Evolutionary conservation across 2,113 vertebrate genomes (phyloP).

Genomic region (Cebus imitator): DNA sequence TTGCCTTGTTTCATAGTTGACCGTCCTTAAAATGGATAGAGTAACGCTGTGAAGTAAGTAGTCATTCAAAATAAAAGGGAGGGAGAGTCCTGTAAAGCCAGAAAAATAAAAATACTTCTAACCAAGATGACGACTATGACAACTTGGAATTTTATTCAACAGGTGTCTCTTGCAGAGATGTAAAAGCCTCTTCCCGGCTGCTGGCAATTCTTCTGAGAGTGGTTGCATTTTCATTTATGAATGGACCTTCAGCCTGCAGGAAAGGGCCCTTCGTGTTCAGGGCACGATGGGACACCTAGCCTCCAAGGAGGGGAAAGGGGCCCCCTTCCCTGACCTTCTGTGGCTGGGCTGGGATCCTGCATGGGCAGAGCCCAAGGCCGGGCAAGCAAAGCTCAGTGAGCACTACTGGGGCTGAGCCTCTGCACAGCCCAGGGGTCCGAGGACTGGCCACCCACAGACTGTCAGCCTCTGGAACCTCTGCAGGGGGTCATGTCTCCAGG

Average conservation of each 20-base stretch:
- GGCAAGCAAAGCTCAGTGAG: background rate
- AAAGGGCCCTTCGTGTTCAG: too few relatives aligned
- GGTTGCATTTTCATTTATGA: fast-evolving
- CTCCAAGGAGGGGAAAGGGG: background rate
- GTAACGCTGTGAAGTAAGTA: background rate
- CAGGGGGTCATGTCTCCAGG: background rate
- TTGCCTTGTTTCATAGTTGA: too few relatives aligned
- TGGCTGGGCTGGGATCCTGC: background rate
- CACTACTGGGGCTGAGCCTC: background rate
- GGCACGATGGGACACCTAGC: background rate
- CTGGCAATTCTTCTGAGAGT: background rate
- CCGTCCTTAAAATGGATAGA: background rate
- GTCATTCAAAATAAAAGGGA: background rate
- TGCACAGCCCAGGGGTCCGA: background rate
- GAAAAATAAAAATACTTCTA: background rate
- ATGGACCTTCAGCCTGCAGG: too few relatives aligned
- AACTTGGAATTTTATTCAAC: too few relatives aligned
- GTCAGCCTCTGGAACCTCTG: background rate
- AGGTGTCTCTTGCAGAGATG: too few relatives aligned
- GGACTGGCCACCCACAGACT: background rate
- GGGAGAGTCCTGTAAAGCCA: background rate
- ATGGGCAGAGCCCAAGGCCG: background rate
- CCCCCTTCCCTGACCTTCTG: background rate
- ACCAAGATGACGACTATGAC: too few relatives aligned
- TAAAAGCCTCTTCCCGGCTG: fast-evolving